Percentiles rank a stretch among this genome's conserved stretches.
Conservation (phyloP, 2,888 invertebrate genomes). For the Chrysopilus asiliformis region DNA sequence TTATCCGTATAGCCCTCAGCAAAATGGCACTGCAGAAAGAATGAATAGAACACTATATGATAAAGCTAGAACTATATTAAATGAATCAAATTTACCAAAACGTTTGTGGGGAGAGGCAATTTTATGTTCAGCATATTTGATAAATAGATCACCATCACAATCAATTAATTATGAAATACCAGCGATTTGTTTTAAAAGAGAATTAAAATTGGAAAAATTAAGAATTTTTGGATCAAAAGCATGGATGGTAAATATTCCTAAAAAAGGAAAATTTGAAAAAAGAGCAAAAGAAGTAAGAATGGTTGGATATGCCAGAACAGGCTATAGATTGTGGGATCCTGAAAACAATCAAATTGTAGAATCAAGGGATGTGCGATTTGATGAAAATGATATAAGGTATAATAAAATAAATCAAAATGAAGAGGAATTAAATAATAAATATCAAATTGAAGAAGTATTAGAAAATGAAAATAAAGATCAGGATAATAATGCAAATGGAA, state of each 20-base stretch:
- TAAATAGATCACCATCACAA: slow-evolving; percentile 11
- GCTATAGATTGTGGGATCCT: slow-evolving; percentile 9
- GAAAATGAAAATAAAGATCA: slow-evolving; percentile 6
- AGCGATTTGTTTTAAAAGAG: slow-evolving; percentile 5
- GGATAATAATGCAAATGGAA: not conserved
- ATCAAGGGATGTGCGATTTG: slow-evolving; percentile 8
- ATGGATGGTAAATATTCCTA: slow-evolving; percentile 6
- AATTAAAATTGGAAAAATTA: slow-evolving; percentile 7
- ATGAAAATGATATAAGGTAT: slow-evolving; percentile 5
- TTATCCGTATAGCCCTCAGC: slow-evolving; percentile 18
- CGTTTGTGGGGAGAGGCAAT: slow-evolving; percentile 13
- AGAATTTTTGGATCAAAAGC: slow-evolving; percentile 8
- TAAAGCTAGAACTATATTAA: slow-evolving; percentile 15
- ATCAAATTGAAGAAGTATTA: slow-evolving; percentile 5
- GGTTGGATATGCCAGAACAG: slow-evolving; percentile 6
- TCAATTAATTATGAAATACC: slow-evolving; percentile 9
- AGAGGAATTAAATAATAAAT: slow-evolving; percentile 11
- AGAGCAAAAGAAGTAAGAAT: slow-evolving; percentile 8
- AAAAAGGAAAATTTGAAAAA: slow-evolving; percentile 3
- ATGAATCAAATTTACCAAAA: slow-evolving; percentile 14
- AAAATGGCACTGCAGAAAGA: slow-evolving; percentile 18
- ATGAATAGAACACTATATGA: slow-evolving; percentile 17
- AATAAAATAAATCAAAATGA: slow-evolving; percentile 10
- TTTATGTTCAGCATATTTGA: slow-evolving; percentile 9
- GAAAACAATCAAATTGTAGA: slow-evolving; percentile 5